Evolutionary conservation across 2,113 vertebrate species (phyloP), one percentile per base, ranked within the genome.

Genomic region (mouse (Mus musculus)): DNA sequence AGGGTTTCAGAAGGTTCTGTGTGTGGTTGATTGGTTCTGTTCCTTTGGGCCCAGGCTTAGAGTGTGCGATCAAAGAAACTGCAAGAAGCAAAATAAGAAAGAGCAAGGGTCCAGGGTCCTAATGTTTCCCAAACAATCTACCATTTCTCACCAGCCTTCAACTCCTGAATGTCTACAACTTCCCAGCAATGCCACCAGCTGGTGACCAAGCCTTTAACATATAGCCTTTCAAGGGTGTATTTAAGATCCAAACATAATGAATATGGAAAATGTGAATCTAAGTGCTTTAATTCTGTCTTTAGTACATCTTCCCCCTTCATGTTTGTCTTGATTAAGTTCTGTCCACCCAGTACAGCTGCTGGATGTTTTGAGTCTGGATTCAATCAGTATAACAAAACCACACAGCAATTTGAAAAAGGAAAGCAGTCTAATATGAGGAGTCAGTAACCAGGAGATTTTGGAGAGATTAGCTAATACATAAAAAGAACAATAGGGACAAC

Each of bases 331-430:
- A 52, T 46, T 59, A 75, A 84, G 36, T 59, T 78, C 49, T 96
- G 22, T 46, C 26, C 61, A 82, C 10, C 28, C 72, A 39, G 9
- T 22, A 14, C 7, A 78, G 1, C 63, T 82, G 19, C 78, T 84
- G 22, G 46, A 7, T 36, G 3, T 73, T 94, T 9, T 10, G 10
- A 30, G 14, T 77, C 42, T 90, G 10, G 16, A 39, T 85, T 59
- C 14, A 94, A 56, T 52, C 80, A 67, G 26, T 12, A 86, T 56
- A 82, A 12, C n/a, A 78, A 95, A 97, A 76, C 6, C n/a, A 72
- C 59, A 78, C 3, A 30, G 20, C 65, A 46, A 78, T 89, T 63
- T 86, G 19, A 91, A 87, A 49, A 26, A 72, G 33, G 24, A 9
- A 93, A 77, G 69, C 1, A 71, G 73, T 26, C 10, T 46, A 63